These are phyloP conservation scores for Hemitrygon akajei DNA, from an alignment of 2,797 vertebrate genomes.

Conservation along the genomic window DNA sequence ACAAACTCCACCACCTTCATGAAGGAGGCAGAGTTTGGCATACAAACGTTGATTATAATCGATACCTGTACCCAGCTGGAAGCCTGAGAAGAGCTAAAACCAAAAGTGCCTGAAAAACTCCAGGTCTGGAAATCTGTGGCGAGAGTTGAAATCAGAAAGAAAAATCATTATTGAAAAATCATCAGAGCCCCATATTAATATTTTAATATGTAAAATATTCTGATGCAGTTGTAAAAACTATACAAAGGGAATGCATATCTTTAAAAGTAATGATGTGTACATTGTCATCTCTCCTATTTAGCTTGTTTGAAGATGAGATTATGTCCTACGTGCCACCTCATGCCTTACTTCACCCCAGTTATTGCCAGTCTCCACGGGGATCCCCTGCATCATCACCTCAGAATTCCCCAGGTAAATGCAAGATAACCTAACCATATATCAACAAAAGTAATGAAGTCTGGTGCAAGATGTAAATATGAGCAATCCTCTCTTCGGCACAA, in stretches of 20 bases:
- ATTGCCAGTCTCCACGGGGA: constrained; percentile 73
- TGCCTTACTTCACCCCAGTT: constrained; percentile 83
- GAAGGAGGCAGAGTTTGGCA: too few species aligned
- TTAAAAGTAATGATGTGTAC: neutral
- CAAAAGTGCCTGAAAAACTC: too few species aligned
- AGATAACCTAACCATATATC: neutral
- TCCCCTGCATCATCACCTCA: constrained; percentile 82
- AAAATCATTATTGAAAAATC: too few species aligned
- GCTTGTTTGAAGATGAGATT: constrained; percentile 97
- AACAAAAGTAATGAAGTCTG: neutral
- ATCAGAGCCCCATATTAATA: neutral
- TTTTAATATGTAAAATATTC: neutral
- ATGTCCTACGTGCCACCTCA: constrained; percentile 96
- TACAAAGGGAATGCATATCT: neutral
- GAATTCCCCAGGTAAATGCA: constrained; percentile 79
- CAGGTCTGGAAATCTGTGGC: too few species aligned
- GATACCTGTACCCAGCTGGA: too few species aligned
- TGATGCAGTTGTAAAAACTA: neutral
- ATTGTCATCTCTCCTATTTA: constrained; percentile 46
- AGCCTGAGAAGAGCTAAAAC: too few species aligned
- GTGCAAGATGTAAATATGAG: neutral
- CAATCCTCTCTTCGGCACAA: neutral
- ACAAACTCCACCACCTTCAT: too few species aligned
- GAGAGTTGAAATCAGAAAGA: neutral
- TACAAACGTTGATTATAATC: too few species aligned